These are phyloP conservation scores for Idaea dimidiata DNA, from an alignment of 2,888 invertebrate genomes.

Conservation along the genomic window DNA sequence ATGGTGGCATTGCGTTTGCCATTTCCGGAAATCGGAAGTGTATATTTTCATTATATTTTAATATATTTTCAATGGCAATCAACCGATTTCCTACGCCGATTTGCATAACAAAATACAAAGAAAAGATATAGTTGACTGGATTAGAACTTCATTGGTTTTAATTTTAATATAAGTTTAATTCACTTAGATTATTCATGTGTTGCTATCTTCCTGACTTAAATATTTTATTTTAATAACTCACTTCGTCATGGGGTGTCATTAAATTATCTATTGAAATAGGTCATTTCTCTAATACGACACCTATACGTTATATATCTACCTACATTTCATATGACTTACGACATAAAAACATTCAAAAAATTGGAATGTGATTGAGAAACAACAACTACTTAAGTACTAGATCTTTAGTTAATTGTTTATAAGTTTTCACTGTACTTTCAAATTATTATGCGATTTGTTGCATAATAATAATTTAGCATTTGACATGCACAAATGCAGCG, in stretches of 20 bases:
- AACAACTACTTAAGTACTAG: background rate
- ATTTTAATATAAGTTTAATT: too few species aligned
- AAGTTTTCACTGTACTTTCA: slow-evolving; percentile 41
- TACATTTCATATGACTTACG: too few species aligned
- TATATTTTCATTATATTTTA: too few species aligned
- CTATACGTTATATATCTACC: too few species aligned
- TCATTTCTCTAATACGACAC: too few species aligned
- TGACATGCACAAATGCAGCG: slow-evolving; percentile 28
- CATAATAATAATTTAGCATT: slow-evolving; percentile 50
- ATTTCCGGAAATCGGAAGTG: background rate
- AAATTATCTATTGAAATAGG: too few species aligned
- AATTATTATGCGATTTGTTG: slow-evolving; percentile 46
- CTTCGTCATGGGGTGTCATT: too few species aligned
- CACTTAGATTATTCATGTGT: too few species aligned
- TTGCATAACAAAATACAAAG: background rate
- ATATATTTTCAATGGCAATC: background rate
- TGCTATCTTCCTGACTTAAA: too few species aligned
- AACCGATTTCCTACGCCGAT: background rate
- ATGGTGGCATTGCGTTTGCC: background rate
- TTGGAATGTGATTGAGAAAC: background rate
- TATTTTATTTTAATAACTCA: too few species aligned
- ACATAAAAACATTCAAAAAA: background rate
- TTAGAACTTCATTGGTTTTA: too few species aligned
- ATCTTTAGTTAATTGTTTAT: background rate
- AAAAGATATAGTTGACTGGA: too few species aligned